Percentiles rank a stretch among this genome's conserved stretches.
These are phyloP conservation scores for Odocoileus virginianus DNA, from an alignment of 2,113 vertebrate species.

Conservation along the genomic window DNA sequence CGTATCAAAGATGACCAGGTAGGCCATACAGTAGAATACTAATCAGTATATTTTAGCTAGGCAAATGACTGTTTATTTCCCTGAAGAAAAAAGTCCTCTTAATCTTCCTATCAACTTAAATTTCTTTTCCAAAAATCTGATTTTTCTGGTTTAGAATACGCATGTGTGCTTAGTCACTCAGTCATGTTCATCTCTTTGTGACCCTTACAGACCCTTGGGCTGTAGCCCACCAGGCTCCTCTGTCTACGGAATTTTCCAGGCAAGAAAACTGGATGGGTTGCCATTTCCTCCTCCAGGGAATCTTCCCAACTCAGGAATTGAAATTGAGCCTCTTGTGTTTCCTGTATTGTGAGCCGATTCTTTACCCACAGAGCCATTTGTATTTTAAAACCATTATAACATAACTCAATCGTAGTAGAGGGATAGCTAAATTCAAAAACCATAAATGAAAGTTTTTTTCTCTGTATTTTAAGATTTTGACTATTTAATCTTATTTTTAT, in stretches of 20 bases:
- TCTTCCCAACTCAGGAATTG: background rate
- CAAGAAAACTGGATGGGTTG: background rate
- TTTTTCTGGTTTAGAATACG: background rate
- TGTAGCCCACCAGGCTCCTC: background rate
- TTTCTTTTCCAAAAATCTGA: background rate
- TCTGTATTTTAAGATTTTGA: background rate
- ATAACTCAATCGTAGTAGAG: background rate
- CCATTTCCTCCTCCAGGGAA: background rate
- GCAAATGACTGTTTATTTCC: background rate
- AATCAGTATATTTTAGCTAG: background rate
- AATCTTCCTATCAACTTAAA: background rate
- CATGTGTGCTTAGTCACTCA: background rate
- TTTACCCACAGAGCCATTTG: background rate
- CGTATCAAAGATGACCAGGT: background rate
- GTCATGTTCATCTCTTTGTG: background rate
- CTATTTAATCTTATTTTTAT: background rate
- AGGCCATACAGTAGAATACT: background rate
- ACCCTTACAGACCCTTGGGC: background rate
- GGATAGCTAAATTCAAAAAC: background rate
- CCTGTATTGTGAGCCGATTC: fast-evolving
- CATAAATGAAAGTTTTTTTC: background rate
- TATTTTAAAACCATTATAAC: background rate
- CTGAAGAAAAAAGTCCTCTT: background rate
- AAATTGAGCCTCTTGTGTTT: background rate
- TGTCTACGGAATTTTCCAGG: background rate